phyloP scores from a whole-genome alignment of 2,113 vertebrate genomes.

The Alectura lathami region DNA sequence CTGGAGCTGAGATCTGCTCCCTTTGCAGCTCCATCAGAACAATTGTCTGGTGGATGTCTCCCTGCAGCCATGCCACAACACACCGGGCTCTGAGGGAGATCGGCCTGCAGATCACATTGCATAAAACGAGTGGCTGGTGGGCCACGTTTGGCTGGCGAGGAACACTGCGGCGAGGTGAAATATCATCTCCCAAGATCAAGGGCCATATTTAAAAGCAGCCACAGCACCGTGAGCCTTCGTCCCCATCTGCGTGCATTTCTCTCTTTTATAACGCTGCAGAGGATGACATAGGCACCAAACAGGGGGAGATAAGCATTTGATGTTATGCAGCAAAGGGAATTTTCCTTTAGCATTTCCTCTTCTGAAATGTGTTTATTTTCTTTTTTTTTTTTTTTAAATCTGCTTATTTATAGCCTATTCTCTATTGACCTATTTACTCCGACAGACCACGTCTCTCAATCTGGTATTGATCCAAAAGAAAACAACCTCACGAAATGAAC shows the following conservation, averaged over 20 bases:
- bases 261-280: not conserved
- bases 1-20: not conserved
- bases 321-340: not conserved
- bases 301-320: not conserved
- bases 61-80: not conserved
- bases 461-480: conserved; percentile 56
- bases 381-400: not conserved
- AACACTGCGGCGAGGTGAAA: not conserved
- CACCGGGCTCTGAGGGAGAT: not conserved
- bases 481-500: conserved; percentile 52
- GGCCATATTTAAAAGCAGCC: not conserved
- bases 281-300: not conserved
- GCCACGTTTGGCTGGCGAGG: not conserved
- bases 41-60: not conserved
- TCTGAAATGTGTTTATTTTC: not conserved
- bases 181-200: not conserved
- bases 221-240: not conserved
- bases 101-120: not conserved
- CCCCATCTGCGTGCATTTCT: not conserved
- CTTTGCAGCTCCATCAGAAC: not conserved
- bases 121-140: not conserved
- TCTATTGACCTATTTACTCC: conserved; percentile 66
- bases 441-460: conserved; percentile 33
- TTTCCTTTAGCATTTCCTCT: not conserved
- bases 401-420: conserved; percentile 42